These are phyloP conservation scores for Eremophila alpestris DNA, from an alignment of 2,797 vertebrate genomes.

Conservation along the genomic window DNA sequence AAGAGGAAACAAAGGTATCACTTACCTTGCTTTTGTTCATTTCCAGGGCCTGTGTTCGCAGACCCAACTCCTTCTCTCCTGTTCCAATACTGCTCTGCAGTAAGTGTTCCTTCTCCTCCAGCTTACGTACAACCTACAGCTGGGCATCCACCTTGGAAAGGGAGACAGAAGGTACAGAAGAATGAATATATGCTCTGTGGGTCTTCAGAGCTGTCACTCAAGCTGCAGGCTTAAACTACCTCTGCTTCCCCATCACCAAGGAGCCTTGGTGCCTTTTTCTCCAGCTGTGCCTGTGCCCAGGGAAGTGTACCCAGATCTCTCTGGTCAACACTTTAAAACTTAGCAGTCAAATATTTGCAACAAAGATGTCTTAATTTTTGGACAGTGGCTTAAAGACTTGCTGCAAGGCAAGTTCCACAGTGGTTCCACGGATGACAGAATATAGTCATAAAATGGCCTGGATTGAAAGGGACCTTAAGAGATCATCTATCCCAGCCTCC, in stretches of 20 bases:
- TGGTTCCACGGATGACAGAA: not conserved
- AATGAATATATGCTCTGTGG: not conserved
- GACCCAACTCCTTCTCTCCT: slow-evolving; percentile 90
- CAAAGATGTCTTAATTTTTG: not conserved
- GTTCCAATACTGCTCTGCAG: slow-evolving; percentile 94
- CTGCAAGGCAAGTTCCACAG: not conserved
- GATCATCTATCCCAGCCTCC: not conserved
- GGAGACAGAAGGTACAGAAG: not conserved
- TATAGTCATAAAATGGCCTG: not conserved
- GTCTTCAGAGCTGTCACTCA: not conserved
- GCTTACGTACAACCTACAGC: slow-evolving; percentile 92
- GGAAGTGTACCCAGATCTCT: not conserved
- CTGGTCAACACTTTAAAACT: not conserved
- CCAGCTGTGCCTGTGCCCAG: not conserved
- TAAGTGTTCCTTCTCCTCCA: slow-evolving; percentile 97
- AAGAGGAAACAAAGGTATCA: not conserved
- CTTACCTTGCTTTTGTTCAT: slow-evolving; percentile 97
- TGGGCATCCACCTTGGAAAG: slow-evolving; percentile 92
- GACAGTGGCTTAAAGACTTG: not conserved
- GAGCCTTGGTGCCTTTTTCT: not conserved
- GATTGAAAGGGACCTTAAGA: not conserved
- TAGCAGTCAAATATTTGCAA: not conserved
- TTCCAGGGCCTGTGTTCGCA: slow-evolving; percentile 93
- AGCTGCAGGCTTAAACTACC: not conserved
- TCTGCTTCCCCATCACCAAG: not conserved